phyloP scores from a whole-genome alignment of 2,888 invertebrate species.

The Leptinotarsa juncta region DNA sequence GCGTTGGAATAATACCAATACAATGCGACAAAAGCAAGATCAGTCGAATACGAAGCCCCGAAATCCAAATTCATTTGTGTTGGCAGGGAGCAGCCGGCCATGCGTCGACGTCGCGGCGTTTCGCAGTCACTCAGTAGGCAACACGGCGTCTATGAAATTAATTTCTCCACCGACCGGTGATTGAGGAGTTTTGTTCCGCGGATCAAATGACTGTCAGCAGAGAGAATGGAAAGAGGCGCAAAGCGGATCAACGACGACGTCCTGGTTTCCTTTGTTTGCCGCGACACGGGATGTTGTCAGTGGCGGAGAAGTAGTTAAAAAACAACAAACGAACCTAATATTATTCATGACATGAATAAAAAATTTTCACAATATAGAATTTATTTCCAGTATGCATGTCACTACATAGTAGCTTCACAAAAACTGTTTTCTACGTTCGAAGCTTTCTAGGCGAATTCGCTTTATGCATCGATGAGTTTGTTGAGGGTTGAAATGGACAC shows the following conservation, averaged over 20 bases:
- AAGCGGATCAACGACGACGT: conserved; percentile 38
- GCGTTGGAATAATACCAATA: conserved; percentile 4
- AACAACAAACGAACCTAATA: too few relatives aligned
- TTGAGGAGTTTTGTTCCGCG: conserved; percentile 50
- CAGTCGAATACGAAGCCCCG: not conserved
- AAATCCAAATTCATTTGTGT: not conserved
- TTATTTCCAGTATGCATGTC: too few relatives aligned
- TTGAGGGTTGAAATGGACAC: too few relatives aligned
- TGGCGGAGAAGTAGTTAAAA: not conserved
- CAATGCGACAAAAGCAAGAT: conserved; percentile 2
- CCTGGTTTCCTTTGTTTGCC: conserved; percentile 10
- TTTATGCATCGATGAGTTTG: too few relatives aligned
- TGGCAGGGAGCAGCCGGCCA: not conserved
- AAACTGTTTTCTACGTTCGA: too few relatives aligned
- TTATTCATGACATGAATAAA: too few relatives aligned
- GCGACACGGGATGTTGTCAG: not conserved
- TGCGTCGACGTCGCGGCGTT: conserved; percentile 12
- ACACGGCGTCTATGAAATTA: conserved; percentile 41
- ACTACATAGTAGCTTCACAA: too few relatives aligned
- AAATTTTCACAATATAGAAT: too few relatives aligned
- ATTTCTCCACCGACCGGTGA: conserved; percentile 41
- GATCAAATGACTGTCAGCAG: conserved; percentile 49
- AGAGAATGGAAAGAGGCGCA: conserved; percentile 41
- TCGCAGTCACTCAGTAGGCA: conserved; percentile 30
- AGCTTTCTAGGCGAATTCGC: too few relatives aligned